Percentiles rank a stretch among this genome's conserved stretches.
Evolutionary conservation across 2,113 vertebrate genomes (phyloP).

Genomic region (Tiliqua scincoides): DNA sequence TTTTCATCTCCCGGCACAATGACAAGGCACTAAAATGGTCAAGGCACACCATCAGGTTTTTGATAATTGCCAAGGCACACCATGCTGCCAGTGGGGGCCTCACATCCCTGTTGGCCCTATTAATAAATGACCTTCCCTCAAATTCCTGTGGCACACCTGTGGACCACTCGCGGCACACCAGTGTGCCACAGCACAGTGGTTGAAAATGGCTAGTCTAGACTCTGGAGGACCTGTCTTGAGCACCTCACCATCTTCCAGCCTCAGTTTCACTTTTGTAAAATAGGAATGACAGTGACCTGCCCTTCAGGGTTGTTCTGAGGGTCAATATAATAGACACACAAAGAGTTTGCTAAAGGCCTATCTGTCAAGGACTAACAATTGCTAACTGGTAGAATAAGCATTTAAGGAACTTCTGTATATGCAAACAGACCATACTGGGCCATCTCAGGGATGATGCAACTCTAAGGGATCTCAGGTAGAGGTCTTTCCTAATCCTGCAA

Average conservation of each 20-base stretch:
- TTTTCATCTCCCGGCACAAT: no score
- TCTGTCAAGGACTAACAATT: not conserved
- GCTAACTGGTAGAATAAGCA: not conserved
- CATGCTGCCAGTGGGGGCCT: no score
- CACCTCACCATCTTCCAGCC: not conserved
- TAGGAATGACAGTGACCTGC: not conserved
- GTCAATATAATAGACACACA: not conserved
- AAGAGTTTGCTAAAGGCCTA: not conserved
- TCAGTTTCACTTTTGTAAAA: not conserved
- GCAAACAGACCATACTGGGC: not conserved
- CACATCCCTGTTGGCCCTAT: no score
- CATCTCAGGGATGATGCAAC: not conserved
- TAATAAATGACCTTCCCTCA: no score
- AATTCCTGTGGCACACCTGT: no score
- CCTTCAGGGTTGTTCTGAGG: not conserved
- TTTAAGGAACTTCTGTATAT: not conserved
- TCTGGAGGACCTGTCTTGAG: not conserved
- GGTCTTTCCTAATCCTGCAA: not conserved
- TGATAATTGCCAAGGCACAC: no score
- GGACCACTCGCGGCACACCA: no score
- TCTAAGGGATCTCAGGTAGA: not conserved
- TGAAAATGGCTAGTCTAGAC: no score
- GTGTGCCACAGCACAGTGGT: no score
- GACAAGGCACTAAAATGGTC: no score
- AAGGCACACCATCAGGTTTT: no score